A percentile compares a stretch with the other conserved stretches of the same genome.
Conservation (phyloP, 2,113 vertebrate species). For the Puffinus mauretanicus region DNA sequence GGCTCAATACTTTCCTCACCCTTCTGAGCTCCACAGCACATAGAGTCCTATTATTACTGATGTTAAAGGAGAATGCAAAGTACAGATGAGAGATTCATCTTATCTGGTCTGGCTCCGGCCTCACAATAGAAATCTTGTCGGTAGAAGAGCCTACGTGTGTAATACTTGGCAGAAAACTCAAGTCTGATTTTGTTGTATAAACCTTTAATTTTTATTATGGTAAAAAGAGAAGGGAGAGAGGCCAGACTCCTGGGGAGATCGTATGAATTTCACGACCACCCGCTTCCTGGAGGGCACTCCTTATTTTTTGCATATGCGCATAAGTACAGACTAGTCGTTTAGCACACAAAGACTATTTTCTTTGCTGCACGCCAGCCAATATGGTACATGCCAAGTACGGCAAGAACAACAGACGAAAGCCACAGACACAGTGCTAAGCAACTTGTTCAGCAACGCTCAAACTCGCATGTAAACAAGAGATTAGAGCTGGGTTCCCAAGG, state of each 20-base stretch:
- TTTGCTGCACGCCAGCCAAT: constrained; percentile 26
- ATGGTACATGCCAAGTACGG: neutral
- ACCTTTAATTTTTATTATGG: constrained; percentile 37
- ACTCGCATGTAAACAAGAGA: constrained; percentile 7
- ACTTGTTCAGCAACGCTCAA: neutral
- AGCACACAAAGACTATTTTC: neutral
- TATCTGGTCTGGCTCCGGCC: neutral
- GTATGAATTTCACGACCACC: neutral
- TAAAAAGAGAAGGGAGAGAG: constrained; percentile 5
- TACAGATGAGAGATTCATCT: neutral
- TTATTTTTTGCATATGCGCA: neutral
- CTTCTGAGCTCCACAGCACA: neutral
- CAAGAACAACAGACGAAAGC: constrained; percentile 47
- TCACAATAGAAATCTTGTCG: neutral
- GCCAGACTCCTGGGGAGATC: neutral
- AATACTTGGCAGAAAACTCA: constrained; percentile 21
- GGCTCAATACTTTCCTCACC: neutral
- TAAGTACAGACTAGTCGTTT: neutral
- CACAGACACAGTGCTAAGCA: constrained; percentile 48
- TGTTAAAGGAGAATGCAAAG: neutral
- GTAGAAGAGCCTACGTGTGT: neutral
- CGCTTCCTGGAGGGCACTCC: neutral
- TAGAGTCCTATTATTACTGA: neutral
- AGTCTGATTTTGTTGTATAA: constrained; percentile 5
- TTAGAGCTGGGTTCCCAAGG: neutral